Evolutionary conservation across 2,888 invertebrate genomes (phyloP), one percentile per base, ranked within the genome.

Genomic region (Portevinia maculata): DNA sequence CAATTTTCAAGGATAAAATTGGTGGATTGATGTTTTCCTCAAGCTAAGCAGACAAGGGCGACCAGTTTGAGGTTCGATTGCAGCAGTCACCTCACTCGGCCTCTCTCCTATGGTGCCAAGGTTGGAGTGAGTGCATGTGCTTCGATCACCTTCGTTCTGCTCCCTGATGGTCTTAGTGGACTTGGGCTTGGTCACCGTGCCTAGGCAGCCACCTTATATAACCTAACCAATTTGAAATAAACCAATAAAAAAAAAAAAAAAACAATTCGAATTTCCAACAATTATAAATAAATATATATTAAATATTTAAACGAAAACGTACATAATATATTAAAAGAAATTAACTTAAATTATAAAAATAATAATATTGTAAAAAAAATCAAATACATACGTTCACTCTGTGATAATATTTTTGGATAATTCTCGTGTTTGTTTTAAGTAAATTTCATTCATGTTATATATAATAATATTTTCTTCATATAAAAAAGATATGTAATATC

Each of bases 241-340:
- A 78, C 55, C 69, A 84, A 55, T 79, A 79, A 84, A 84, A 86
- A 79, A 64, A 44, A 73, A 85, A 85, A 52, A 84, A 79, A 76
- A 85, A 84, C 84, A 84, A 84, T 52, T 67, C 44, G 15, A 78
- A 79, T 85, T 64, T 44, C 76, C 79, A 79, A 84, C 69, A 85
- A 84, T 84, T 79, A 84, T 79, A 76, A 69, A 79, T 85, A 74
- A 81, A 69, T 70, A 76, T 81, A 81, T 85, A 78, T 70, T 73
- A 81, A 83, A 83, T 71, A 84, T 75, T 76, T 52, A 79, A 81
- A 78, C 84, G 83, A 83, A 65, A 83, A 76, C 60, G 67, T 83
- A 83, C 70, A 75, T 69, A 69, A 69, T 75, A 62, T 69, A 59
- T 64, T 75, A 52, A 74, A 79, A 62, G 50, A 79, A 69, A 69